phyloP scores from a whole-genome alignment of 2,888 invertebrate species.

The Drosophila peninsularis region DNA sequence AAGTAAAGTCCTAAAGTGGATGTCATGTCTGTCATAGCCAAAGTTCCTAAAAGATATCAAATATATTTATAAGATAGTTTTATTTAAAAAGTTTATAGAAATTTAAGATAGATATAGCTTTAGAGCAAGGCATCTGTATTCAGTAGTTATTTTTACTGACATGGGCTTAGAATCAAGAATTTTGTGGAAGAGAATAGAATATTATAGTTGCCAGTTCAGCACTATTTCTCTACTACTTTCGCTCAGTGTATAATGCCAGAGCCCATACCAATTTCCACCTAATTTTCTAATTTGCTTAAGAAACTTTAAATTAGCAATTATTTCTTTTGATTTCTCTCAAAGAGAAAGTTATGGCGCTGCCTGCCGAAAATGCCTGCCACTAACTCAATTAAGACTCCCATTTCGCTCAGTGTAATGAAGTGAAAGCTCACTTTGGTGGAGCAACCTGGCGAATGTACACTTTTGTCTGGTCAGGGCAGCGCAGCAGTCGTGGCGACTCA shows the following conservation, averaged over 20 bases:
- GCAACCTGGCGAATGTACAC: neutral
- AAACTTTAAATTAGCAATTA: neutral
- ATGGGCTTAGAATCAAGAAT: too few relatives aligned
- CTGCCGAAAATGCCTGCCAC: neutral
- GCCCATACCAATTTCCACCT: neutral
- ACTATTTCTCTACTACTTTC: neutral
- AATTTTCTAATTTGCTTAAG: neutral
- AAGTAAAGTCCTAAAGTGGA: constrained; percentile 7
- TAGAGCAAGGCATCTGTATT: too few relatives aligned
- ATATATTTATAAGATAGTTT: neutral
- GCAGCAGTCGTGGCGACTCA: neutral
- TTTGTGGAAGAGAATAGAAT: too few relatives aligned
- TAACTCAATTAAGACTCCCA: neutral
- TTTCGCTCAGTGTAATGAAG: neutral
- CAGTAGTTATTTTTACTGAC: too few relatives aligned
- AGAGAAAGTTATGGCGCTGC: neutral
- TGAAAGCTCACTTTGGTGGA: neutral
- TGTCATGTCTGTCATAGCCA: neutral
- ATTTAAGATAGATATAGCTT: too few relatives aligned
- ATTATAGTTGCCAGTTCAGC: too few relatives aligned
- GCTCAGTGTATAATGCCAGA: too few relatives aligned
- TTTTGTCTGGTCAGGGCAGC: neutral
- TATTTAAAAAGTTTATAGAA: too few relatives aligned
- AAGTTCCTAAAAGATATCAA: neutral
- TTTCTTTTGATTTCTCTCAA: neutral